phyloP scores from a whole-genome alignment of 2,888 invertebrate genomes.

The Cyclophora albipunctata region DNA sequence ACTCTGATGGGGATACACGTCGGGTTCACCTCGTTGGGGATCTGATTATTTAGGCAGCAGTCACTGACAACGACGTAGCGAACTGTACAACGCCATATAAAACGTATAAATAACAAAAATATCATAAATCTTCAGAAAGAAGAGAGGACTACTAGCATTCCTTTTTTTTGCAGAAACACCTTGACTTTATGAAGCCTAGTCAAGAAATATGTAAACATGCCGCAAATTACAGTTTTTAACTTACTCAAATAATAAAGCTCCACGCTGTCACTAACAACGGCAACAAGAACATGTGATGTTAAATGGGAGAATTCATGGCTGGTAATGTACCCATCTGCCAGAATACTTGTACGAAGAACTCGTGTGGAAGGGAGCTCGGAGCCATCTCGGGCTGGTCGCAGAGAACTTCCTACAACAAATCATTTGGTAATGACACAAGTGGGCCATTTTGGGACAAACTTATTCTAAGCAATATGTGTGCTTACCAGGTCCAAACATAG shows the following conservation, averaged over 20 bases:
- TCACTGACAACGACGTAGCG: slow-evolving; percentile 22
- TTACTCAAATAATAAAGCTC: slow-evolving; percentile 27
- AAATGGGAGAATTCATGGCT: slow-evolving; percentile 28
- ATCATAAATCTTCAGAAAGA: neutral
- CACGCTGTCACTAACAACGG: slow-evolving; percentile 21
- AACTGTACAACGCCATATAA: slow-evolving; percentile 6
- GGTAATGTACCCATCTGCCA: slow-evolving; percentile 27
- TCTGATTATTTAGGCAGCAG: slow-evolving; percentile 28
- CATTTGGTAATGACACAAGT: neutral
- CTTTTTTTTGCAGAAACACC: neutral
- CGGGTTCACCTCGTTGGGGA: slow-evolving; percentile 24
- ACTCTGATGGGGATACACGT: slow-evolving; percentile 32
- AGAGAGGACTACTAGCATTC: neutral
- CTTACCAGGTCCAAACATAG: slow-evolving; percentile 27
- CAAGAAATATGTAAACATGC: neutral
- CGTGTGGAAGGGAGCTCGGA: slow-evolving; percentile 33
- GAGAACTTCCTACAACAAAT: slow-evolving; percentile 18
- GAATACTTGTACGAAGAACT: slow-evolving; percentile 27
- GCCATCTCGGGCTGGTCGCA: slow-evolving; percentile 30
- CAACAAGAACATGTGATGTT: slow-evolving; percentile 21
- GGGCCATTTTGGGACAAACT: neutral
- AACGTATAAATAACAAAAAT: neutral
- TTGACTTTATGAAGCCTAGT: neutral
- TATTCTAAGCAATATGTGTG: neutral
- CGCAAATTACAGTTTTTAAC: slow-evolving; percentile 1